Conservation (phyloP, 2,888 invertebrate species). For the Saturnia japonica region DNA sequence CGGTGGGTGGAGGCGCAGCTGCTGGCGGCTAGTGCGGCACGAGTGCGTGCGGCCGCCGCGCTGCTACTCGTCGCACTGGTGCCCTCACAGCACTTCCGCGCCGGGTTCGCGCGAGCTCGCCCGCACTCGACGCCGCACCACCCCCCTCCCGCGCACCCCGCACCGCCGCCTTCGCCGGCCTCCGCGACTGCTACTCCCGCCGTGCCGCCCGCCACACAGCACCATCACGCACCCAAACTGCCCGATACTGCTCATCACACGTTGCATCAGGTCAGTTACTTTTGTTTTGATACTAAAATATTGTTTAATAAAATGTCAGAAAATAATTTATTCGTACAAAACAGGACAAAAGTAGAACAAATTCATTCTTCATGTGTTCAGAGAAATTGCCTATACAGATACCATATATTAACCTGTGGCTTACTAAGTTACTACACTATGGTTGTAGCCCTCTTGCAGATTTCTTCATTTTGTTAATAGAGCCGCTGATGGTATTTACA, state of each 20-base stretch:
- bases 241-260: slow-evolving; percentile 77
- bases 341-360: too few species aligned
- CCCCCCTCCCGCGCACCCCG: slow-evolving; percentile 78
- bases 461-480: too few species aligned
- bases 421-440: too few species aligned
- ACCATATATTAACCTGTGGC: too few species aligned
- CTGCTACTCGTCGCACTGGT: slow-evolving; percentile 94
- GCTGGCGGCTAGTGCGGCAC: slow-evolving; percentile 90
- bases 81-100: slow-evolving; percentile 94
- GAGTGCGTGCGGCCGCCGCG: slow-evolving; percentile 93
- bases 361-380: too few species aligned
- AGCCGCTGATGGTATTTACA: too few species aligned
- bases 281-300: not conserved
- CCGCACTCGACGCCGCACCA: slow-evolving; percentile 73
- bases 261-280: slow-evolving; percentile 72
- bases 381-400: too few species aligned
- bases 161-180: slow-evolving; percentile 94
- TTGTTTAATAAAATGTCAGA: too few species aligned
- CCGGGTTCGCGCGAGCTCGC: slow-evolving; percentile 88
- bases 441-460: too few species aligned
- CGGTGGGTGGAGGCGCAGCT: slow-evolving; percentile 95
- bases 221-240: slow-evolving; percentile 63
- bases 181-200: slow-evolving; percentile 84
- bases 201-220: slow-evolving; percentile 77
- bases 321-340: too few species aligned